These are phyloP conservation scores for Hirtodrosophila confusa DNA, from an alignment of 2,888 invertebrate genomes.

Conservation along the genomic window DNA sequence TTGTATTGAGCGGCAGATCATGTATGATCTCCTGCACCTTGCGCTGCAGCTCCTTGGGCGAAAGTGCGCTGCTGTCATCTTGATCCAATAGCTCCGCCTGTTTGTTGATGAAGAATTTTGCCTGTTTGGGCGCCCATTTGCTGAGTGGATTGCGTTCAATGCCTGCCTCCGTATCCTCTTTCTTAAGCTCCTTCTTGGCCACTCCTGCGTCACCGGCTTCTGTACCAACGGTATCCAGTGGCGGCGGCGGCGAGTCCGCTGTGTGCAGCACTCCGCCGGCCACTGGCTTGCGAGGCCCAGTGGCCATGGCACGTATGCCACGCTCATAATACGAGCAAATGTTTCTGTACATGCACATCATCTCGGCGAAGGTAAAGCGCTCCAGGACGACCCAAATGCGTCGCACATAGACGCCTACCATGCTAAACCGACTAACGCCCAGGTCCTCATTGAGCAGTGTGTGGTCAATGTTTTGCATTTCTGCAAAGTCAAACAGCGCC, in stretches of 20 bases:
- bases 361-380: constrained; percentile 92
- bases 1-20: constrained; percentile 82
- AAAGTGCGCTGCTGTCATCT: constrained; percentile 91
- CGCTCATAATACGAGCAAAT: constrained; percentile 89
- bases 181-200: constrained; percentile 14
- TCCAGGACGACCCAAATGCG: constrained; percentile 92
- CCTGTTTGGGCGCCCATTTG: constrained; percentile 94
- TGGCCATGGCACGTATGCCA: constrained; percentile 76
- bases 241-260: constrained; percentile 38
- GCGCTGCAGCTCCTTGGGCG: constrained; percentile 90
- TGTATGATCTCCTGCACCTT: constrained; percentile 83
- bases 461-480: constrained; percentile 86
- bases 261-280: constrained; percentile 63
- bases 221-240: not conserved
- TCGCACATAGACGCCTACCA: constrained; percentile 91
- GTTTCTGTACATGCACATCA: constrained; percentile 89
- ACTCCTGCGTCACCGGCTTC: constrained; percentile 2
- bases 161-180: constrained; percentile 13
- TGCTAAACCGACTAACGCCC: constrained; percentile 83
- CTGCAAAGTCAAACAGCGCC: constrained; percentile 88
- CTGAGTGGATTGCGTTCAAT: constrained; percentile 85
- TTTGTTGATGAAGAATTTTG: constrained; percentile 94
- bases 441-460: constrained; percentile 86
- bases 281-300: constrained; percentile 62
- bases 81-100: constrained; percentile 93